phyloP scores from a whole-genome alignment of 2,797 vertebrate genomes.

The Semaprochilodus insignis region DNA sequence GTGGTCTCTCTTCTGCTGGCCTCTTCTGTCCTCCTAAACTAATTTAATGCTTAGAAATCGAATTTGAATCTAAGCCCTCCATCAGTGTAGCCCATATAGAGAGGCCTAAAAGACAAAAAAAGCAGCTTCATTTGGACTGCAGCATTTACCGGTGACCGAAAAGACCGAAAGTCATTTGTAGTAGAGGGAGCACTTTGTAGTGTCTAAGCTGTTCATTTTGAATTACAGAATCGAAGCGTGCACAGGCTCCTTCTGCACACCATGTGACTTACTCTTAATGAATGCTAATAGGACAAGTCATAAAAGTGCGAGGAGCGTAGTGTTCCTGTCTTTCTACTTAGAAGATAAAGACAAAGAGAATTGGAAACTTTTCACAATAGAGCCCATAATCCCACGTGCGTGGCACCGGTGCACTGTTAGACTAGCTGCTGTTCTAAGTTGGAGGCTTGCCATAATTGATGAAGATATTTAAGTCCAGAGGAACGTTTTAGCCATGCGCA shows the following conservation, averaged over 20 bases:
- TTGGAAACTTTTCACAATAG: conserved; percentile 12
- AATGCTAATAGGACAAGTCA: conserved; percentile 13
- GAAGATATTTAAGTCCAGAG: neutral
- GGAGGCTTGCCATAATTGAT: neutral
- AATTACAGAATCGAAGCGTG: conserved; percentile 17
- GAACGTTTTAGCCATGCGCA: neutral
- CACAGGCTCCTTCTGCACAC: neutral
- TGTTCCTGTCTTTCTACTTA: neutral
- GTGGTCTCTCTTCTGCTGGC: neutral
- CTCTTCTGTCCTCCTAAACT: conserved; percentile 19
- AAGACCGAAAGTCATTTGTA: conserved; percentile 13
- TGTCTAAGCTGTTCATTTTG: conserved; percentile 11
- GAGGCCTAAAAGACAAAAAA: conserved; percentile 14
- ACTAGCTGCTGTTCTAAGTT: neutral
- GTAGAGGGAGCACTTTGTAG: conserved; percentile 8
- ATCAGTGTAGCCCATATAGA: conserved; percentile 9
- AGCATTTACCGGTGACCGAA: conserved; percentile 12
- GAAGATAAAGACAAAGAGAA: conserved; percentile 8
- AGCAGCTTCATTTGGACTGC: neutral
- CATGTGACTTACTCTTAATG: conserved; percentile 1
- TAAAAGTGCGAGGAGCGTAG: neutral
- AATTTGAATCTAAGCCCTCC: conserved; percentile 13
- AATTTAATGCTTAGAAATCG: conserved; percentile 9
- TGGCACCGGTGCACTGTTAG: neutral
- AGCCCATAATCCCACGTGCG: neutral